A percentile compares a stretch with the other conserved stretches of the same genome.
These are phyloP conservation scores for silkworm (Bombyx mori) DNA, from an alignment of 1,140 invertebrate genomes.

Conservation along the genomic window DNA sequence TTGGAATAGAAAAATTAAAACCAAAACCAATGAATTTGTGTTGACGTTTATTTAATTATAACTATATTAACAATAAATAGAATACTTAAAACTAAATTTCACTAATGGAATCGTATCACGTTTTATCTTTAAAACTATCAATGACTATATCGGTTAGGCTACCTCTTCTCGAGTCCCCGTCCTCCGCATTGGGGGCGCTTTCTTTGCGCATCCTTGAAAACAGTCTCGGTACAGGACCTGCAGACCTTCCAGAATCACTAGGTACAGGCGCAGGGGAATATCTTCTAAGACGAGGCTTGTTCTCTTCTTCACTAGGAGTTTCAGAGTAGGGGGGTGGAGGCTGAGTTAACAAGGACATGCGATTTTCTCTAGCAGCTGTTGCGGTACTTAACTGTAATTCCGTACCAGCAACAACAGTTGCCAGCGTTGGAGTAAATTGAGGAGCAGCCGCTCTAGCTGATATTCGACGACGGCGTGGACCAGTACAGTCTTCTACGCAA, in stretches of 20 bases:
- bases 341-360: constrained; percentile 53
- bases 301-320: constrained; percentile 31
- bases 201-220: constrained; percentile 56
- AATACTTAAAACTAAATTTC: constrained; percentile 31
- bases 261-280: constrained; percentile 60
- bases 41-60: not conserved
- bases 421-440: constrained; percentile 58
- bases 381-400: constrained; percentile 57
- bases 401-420: constrained; percentile 57
- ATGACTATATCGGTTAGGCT: constrained; percentile 62
- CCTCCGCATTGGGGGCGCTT: constrained; percentile 38
- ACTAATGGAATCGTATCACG: constrained; percentile 48
- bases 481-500: constrained; percentile 34
- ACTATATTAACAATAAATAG: constrained; percentile 30
- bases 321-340: constrained; percentile 59
- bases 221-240: constrained; percentile 51
- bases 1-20: not conserved
- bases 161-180: constrained; percentile 39
- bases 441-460: constrained; percentile 52
- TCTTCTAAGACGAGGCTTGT: constrained; percentile 41
- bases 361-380: constrained; percentile 51
- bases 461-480: constrained; percentile 49
- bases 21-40: not conserved
- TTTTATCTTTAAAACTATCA: constrained; percentile 51
- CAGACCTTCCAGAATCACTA: constrained; percentile 32